A percentile compares a stretch with the other conserved stretches of the same genome.
phyloP scores from a whole-genome alignment of 53 echinoderm and acorn worm genomes.

The Arbacia lixula region DNA sequence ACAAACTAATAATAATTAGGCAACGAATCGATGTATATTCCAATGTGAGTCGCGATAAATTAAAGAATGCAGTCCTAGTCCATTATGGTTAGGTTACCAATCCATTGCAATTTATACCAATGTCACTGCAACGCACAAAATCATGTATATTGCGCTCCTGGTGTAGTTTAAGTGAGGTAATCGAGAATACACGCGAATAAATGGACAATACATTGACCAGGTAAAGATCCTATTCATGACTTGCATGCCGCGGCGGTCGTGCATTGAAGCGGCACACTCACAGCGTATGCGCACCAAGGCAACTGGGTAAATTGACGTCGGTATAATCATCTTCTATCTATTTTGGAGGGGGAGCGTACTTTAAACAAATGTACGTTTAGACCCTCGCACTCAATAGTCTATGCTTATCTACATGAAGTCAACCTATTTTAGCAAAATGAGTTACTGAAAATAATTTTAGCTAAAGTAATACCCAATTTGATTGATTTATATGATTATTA shows the following conservation, averaged over 20 bases:
- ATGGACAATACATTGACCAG: neutral
- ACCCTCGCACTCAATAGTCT: neutral
- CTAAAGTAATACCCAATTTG: neutral
- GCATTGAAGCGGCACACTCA: too few species aligned
- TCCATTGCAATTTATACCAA: too few species aligned
- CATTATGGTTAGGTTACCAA: neutral
- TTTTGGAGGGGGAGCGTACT: neutral
- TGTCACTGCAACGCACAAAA: neutral
- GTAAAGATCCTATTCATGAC: too few species aligned
- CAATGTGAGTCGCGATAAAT: neutral
- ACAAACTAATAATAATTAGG: neutral
- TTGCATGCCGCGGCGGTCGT: too few species aligned
- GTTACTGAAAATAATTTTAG: neutral
- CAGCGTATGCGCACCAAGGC: conserved; percentile 58
- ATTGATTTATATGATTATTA: neutral
- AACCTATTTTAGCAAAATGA: too few species aligned
- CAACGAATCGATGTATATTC: conserved; percentile 1
- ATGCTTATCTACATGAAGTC: neutral
- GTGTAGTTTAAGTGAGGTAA: neutral
- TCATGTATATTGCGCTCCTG: too few species aligned
- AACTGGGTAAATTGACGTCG: conserved; percentile 49
- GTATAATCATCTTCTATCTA: neutral
- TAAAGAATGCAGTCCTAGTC: neutral
- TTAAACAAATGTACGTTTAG: too few species aligned
- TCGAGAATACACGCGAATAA: neutral